Evolutionary conservation across 64 coral and sea anemone genomes (phyloP).

Genomic region (Montipora foliosa): DNA sequence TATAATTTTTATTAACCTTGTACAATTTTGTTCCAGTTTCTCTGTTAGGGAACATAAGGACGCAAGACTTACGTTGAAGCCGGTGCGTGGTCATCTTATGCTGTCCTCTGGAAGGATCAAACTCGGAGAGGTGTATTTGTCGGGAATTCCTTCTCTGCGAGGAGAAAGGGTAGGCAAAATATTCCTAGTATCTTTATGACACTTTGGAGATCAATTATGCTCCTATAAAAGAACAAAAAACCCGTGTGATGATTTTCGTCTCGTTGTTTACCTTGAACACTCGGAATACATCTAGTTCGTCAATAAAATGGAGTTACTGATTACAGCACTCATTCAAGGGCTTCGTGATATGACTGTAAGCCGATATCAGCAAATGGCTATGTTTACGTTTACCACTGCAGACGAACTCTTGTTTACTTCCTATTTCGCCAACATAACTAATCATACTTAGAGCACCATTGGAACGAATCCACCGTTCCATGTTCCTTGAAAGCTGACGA

Average conservation of each 20-base stretch:
- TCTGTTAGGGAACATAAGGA: slow-evolving; percentile 6
- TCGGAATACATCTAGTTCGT: slow-evolving; percentile 27
- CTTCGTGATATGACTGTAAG: slow-evolving; percentile 56
- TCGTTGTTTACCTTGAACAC: slow-evolving; percentile 42
- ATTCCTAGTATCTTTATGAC: not conserved
- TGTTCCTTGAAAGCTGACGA: no score
- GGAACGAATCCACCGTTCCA: no score
- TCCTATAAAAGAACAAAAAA: not conserved
- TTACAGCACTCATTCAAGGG: slow-evolving; percentile 26
- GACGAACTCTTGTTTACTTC: not conserved
- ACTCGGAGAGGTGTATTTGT: slow-evolving; percentile 68
- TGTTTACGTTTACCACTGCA: not conserved
- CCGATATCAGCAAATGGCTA: slow-evolving; percentile 50
- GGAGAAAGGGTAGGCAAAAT: slow-evolving; percentile 48
- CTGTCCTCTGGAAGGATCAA: slow-evolving; percentile 50
- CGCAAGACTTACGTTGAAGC: slow-evolving; percentile 13
- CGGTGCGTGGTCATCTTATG: slow-evolving; percentile 17
- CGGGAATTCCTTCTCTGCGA: slow-evolving; percentile 49
- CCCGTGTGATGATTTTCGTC: slow-evolving; percentile 2
- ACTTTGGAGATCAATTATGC: not conserved
- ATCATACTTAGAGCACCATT: not conserved
- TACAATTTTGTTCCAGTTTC: not conserved
- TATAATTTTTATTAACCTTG: slow-evolving; percentile 35
- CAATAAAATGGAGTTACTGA: slow-evolving; percentile 4
- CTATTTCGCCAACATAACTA: not conserved